Evolutionary conservation across 2,888 invertebrate species (phyloP).

Genomic region (Beris morrisii): DNA sequence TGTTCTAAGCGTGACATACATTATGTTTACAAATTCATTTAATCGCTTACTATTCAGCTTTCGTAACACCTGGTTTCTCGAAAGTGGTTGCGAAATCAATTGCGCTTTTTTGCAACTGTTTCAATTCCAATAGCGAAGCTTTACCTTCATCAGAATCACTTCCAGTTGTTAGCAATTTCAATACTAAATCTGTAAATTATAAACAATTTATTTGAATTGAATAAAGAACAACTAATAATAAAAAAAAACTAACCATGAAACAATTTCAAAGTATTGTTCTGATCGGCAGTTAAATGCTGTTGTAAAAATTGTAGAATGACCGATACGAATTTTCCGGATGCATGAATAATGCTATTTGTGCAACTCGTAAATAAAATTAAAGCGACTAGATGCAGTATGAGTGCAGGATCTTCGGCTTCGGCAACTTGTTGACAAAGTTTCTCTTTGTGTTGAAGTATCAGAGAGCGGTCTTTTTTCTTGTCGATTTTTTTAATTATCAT

Average conservation of each 20-base stretch:
- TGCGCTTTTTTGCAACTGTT: slow-evolving; percentile 9
- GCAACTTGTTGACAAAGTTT: slow-evolving; percentile 78
- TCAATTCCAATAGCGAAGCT: slow-evolving; percentile 13
- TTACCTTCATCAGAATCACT: slow-evolving; percentile 59
- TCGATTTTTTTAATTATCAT: slow-evolving; percentile 86
- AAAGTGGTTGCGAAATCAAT: slow-evolving; percentile 16
- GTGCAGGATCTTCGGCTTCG: slow-evolving; percentile 72
- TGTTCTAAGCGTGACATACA: too few relatives aligned
- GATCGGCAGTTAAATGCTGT: slow-evolving; percentile 67
- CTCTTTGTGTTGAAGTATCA: slow-evolving; percentile 79
- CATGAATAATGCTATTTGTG: slow-evolving; percentile 83
- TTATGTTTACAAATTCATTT: too few relatives aligned
- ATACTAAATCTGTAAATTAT: slow-evolving; percentile 63
- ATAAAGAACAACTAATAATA: not conserved
- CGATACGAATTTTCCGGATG: slow-evolving; percentile 91
- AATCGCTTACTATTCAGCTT: slow-evolving; percentile 43
- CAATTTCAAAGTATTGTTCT: slow-evolving; percentile 64
- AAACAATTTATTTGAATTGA: slow-evolving; percentile 38
- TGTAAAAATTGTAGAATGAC: slow-evolving; percentile 74
- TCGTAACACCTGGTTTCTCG: slow-evolving; percentile 45
- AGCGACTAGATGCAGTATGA: slow-evolving; percentile 75
- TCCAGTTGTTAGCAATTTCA: slow-evolving; percentile 62
- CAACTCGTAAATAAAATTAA: slow-evolving; percentile 78
- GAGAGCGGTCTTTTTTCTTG: slow-evolving; percentile 81
- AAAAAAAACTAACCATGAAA: slow-evolving; percentile 70